Percentiles rank a stretch among this genome's conserved stretches.
Evolutionary conservation across 2,113 vertebrate species (phyloP).

Genomic region (Eublepharis macularius): DNA sequence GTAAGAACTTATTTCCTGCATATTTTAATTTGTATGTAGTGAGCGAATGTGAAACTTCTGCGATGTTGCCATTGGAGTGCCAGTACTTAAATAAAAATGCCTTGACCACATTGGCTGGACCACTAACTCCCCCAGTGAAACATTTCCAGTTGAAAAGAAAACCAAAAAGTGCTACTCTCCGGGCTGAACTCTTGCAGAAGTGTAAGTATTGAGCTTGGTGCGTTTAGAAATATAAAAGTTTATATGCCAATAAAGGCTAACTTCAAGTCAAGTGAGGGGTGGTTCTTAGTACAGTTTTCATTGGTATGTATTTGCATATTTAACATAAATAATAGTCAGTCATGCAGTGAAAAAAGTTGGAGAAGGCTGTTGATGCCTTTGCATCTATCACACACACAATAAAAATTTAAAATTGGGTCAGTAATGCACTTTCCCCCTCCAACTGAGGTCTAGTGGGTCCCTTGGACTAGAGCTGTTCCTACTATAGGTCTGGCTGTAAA

Average conservation of each 20-base stretch:
- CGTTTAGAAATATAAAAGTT: neutral
- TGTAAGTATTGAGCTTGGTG: constrained; percentile 78
- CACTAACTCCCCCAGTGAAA: constrained; percentile 94
- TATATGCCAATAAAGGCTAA: too few relatives aligned
- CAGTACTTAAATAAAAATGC: constrained; percentile 98
- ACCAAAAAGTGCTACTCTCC: constrained; percentile 95
- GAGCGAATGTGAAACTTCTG: constrained; percentile 91
- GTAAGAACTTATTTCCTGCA: neutral
- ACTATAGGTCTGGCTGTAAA: neutral
- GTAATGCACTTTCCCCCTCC: too few relatives aligned
- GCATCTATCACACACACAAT: neutral
- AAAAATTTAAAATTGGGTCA: neutral
- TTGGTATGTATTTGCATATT: too few relatives aligned
- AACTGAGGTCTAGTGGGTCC: too few relatives aligned
- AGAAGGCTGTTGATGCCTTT: neutral
- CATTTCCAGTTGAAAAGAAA: constrained; percentile 98
- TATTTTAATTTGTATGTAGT: constrained; percentile 73
- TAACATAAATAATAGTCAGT: too few relatives aligned
- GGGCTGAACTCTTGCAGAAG: constrained; percentile 96
- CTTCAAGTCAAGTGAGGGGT: too few relatives aligned
- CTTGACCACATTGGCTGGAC: constrained; percentile 92
- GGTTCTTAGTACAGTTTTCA: neutral
- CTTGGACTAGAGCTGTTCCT: neutral
- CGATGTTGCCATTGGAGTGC: constrained; percentile 97
- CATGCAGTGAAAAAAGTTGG: neutral